phyloP scores from a whole-genome alignment of 2,113 vertebrate genomes.

The Eretmochelys imbricata region DNA sequence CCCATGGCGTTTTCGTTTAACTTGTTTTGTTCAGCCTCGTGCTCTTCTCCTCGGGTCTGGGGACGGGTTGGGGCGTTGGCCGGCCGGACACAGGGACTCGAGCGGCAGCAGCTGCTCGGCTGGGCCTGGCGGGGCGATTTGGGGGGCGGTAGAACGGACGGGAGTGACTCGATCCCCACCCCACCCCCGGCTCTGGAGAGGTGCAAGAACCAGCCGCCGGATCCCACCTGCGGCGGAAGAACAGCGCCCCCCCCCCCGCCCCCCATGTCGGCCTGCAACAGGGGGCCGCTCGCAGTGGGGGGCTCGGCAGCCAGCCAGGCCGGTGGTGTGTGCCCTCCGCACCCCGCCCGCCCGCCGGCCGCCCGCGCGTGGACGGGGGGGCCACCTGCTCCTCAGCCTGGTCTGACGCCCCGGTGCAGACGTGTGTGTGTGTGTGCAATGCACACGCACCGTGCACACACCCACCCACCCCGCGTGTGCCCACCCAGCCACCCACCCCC shows the following conservation, averaged over 20 bases:
- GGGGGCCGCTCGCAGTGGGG: too few relatives aligned
- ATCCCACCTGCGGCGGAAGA: not conserved
- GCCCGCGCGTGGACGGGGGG: accelerated
- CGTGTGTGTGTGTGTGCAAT: too few relatives aligned
- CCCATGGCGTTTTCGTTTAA: not conserved
- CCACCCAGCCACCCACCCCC: too few relatives aligned
- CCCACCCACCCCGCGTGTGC: too few relatives aligned
- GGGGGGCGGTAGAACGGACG: not conserved
- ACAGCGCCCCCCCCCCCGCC: not conserved
- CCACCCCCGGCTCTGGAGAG: not conserved
- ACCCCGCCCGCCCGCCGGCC: accelerated
- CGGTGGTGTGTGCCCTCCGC: not conserved
- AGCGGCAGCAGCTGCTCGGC: not conserved
- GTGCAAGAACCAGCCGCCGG: not conserved
- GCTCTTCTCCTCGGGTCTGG: not conserved
- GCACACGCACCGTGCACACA: too few relatives aligned
- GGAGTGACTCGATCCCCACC: too few relatives aligned
- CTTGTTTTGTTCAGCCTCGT: not conserved
- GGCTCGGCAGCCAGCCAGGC: not conserved
- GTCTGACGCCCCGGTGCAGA: not conserved
- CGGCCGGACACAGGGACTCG: not conserved
- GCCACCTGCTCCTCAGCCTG: not conserved
- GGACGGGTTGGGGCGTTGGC: not conserved
- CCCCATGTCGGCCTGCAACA: not conserved
- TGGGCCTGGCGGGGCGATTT: not conserved